Percentiles rank a stretch among this genome's conserved stretches.
Conservation (phyloP, 2,888 invertebrate species). For the Saturnia japonica region DNA sequence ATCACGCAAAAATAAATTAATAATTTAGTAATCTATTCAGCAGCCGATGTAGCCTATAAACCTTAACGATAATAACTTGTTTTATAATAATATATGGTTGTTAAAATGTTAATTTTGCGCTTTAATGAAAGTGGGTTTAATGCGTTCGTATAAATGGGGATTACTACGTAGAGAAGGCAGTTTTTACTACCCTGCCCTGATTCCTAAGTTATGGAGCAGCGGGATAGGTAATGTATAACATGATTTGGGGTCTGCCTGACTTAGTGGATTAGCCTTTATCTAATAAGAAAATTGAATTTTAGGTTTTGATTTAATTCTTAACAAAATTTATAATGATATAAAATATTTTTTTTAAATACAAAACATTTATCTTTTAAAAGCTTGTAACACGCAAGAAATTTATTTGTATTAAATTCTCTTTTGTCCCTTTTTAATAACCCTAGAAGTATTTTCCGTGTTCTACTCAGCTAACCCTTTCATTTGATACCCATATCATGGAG, state of each 20-base stretch:
- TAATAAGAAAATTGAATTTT: neutral
- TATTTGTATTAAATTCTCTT: no score
- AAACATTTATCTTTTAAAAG: no score
- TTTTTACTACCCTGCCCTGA: slow-evolving; percentile 72
- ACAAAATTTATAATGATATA: no score
- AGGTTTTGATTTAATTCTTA: no score
- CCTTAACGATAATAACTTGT: slow-evolving; percentile 59
- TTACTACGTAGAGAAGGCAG: slow-evolving; percentile 65
- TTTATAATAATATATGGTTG: slow-evolving; percentile 75
- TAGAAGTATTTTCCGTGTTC: no score
- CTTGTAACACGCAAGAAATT: no score
- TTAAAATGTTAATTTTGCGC: slow-evolving; percentile 79
- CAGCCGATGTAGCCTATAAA: slow-evolving; percentile 54
- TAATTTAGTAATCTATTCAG: slow-evolving; percentile 46
- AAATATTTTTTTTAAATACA: no score
- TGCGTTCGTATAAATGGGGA: slow-evolving; percentile 68
- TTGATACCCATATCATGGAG: no score
- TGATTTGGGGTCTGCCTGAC: slow-evolving; percentile 1
- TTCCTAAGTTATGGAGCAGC: slow-evolving; percentile 48
- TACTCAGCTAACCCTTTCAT: no score
- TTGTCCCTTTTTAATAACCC: no score
- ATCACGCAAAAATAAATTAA: slow-evolving; percentile 40
- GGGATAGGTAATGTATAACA: neutral
- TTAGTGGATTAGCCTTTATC: slow-evolving; percentile 26
- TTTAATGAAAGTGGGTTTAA: slow-evolving; percentile 77